Evolutionary conservation across 2,113 vertebrate species (phyloP), one percentile per base, ranked within the genome.

Genomic region (Nettapus auritus): DNA sequence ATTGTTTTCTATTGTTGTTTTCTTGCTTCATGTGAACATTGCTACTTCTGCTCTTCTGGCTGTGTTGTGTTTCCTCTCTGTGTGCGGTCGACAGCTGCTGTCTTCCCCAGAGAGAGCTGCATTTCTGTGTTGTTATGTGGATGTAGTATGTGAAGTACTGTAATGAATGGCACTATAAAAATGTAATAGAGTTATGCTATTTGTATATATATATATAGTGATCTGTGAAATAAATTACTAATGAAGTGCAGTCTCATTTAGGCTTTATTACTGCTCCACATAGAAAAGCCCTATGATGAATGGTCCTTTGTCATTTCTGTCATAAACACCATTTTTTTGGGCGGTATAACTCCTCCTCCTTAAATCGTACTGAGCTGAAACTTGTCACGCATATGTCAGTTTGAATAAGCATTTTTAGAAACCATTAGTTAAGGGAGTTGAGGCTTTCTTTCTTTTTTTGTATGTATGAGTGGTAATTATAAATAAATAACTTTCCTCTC

Each of bases 221-320:
- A 89, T 93, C 96, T 96, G 81, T 90, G 38, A 92, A 97, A 97
- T 97, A 97, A 97, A 96, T 97, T 97, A 96, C 95, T 97, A 96
- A 86, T 95, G 75, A 98, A 97, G 95, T 96, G 66, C 92, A 93
- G 88, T 93, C 78, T 86, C 96, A 95, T 97, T 97, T 97, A 95
- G 86, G 89, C 88, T 98, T 97, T 97, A 97, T 97, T 97, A 95
- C 91, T 93, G 79, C 80, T 96, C n/a, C 89, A 94, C 70, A 82
- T 75, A 93, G 96, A 83, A 81, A 73, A 97, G 56, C 44, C 94
- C 25, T 38, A n/a, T 97, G 97, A 98, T 97, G 95, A 97, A 97
- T 96, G 96, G 89, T 92, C 89, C 83, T 96, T 96, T 97, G 97
- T 97, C 96, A 89, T 86, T 96, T 96, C 91, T 97, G 97, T 97